These are phyloP conservation scores for Dipodomys merriami DNA, from an alignment of 2,113 vertebrate species.

Conservation along the genomic window DNA sequence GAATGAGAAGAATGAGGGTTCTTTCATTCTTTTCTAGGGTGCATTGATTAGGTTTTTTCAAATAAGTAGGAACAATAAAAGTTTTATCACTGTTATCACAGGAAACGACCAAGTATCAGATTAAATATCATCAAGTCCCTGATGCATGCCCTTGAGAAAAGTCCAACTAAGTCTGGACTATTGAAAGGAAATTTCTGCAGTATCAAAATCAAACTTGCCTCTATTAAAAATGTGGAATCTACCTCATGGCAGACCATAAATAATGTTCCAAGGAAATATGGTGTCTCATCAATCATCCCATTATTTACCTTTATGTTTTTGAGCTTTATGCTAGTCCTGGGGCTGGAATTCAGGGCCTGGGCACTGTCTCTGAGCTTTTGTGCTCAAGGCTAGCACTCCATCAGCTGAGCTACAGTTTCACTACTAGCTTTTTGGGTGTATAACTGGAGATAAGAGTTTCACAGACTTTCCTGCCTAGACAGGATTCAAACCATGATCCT, in stretches of 20 bases:
- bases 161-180: neutral
- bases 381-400: too few species aligned
- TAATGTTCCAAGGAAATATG: neutral
- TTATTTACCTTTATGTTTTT: neutral
- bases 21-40: slow-evolving; percentile 15
- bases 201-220: neutral
- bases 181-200: slow-evolving; percentile 24
- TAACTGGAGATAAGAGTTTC: too few species aligned
- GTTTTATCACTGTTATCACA: neutral
- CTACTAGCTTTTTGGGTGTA: too few species aligned
- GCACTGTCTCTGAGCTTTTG: too few species aligned
- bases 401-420: too few species aligned
- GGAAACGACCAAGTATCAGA: neutral
- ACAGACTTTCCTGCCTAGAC: too few species aligned
- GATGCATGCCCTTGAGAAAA: neutral
- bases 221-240: neutral
- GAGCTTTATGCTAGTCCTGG: too few species aligned
- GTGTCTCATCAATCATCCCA: neutral
- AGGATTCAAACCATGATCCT: too few species aligned
- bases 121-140: neutral
- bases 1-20: slow-evolving; percentile 10
- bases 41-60: neutral
- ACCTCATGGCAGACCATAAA: neutral
- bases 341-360: too few species aligned
- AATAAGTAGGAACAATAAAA: slow-evolving; percentile 16